phyloP scores from a whole-genome alignment of 2,113 vertebrate genomes.

The Tinamus guttatus region DNA sequence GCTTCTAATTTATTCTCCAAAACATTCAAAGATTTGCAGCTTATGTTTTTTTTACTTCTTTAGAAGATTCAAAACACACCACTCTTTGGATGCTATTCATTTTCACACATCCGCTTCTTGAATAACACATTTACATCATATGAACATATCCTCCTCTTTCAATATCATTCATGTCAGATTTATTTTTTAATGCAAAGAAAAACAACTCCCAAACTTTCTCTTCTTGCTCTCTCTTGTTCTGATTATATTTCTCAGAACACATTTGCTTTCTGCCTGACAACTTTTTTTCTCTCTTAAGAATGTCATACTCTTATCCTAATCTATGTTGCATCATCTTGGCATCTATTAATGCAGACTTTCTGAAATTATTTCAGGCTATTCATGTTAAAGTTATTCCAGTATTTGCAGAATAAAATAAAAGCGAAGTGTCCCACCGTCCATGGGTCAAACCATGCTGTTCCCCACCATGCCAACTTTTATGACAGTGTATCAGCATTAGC shows the following conservation, averaged over 20 bases:
- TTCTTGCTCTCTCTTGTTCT: neutral
- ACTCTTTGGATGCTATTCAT: constrained; percentile 2
- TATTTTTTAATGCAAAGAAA: constrained; percentile 44
- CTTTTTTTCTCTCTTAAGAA: neutral
- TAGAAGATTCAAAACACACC: neutral
- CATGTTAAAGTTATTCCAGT: neutral
- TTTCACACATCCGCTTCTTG: constrained; percentile 56
- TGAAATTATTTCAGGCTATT: neutral
- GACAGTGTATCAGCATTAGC: constrained; percentile 9
- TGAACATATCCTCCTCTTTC: constrained; percentile 28
- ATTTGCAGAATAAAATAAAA: neutral
- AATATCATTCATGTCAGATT: constrained; percentile 8
- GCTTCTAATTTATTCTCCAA: neutral
- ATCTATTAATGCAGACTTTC: neutral
- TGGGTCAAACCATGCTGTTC: neutral
- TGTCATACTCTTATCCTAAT: neutral
- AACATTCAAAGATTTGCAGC: neutral
- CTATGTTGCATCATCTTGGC: neutral
- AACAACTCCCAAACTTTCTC: constrained; percentile 8
- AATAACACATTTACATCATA: constrained; percentile 16
- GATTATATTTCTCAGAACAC: neutral
- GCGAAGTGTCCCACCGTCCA: neutral
- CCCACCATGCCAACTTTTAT: neutral
- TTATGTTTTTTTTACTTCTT: neutral
- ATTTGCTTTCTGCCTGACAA: neutral